Evolutionary conservation across 2,113 vertebrate species (phyloP).

Genomic region (Thalassoma bifasciatum): DNA sequence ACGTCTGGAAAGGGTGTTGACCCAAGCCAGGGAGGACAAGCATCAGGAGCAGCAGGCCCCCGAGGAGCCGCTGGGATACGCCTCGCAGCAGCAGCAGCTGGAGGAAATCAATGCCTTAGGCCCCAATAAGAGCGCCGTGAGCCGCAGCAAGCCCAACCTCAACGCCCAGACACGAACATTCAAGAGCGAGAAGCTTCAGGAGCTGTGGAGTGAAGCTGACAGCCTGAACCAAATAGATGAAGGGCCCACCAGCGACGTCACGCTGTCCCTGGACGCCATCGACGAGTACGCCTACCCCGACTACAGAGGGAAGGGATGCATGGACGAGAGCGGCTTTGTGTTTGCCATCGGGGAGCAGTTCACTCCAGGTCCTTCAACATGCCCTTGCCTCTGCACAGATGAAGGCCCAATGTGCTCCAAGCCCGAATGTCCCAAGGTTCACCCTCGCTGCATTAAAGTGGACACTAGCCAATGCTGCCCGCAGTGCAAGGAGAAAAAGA

Average conservation of each 20-base stretch:
- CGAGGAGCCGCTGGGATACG: slow-evolving; percentile 79
- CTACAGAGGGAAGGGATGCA: slow-evolving; percentile 97
- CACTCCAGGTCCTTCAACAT: slow-evolving; percentile 93
- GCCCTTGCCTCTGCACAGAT: slow-evolving; percentile 98
- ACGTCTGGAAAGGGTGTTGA: slow-evolving; percentile 78
- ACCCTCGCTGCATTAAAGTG: slow-evolving; percentile 94
- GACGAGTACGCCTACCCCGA: slow-evolving; percentile 97
- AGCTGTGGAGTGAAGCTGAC: slow-evolving; percentile 83
- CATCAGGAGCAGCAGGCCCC: slow-evolving; percentile 66
- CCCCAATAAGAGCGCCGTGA: slow-evolving; percentile 83
- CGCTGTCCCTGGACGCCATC: slow-evolving; percentile 85
- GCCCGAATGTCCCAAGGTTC: slow-evolving; percentile 95
- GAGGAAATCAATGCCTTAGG: slow-evolving; percentile 85
- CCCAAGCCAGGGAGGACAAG: slow-evolving; percentile 88
- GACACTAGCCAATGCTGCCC: slow-evolving; percentile 98
- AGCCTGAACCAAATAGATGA: slow-evolving; percentile 83
- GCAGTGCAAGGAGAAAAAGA: slow-evolving; percentile 95
- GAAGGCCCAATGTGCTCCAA: slow-evolving; percentile 95
- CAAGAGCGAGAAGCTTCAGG: slow-evolving; percentile 78
- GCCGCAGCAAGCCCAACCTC: slow-evolving; percentile 83
- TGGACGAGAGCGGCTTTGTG: slow-evolving; percentile 98
- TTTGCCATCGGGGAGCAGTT: slow-evolving; percentile 97
- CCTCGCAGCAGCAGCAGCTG: slow-evolving; percentile 79
- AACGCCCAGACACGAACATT: slow-evolving; percentile 75
- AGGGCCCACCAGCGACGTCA: slow-evolving; percentile 81